These are phyloP conservation scores for Troides aeacus DNA, from an alignment of 2,888 invertebrate genomes.

Conservation along the genomic window DNA sequence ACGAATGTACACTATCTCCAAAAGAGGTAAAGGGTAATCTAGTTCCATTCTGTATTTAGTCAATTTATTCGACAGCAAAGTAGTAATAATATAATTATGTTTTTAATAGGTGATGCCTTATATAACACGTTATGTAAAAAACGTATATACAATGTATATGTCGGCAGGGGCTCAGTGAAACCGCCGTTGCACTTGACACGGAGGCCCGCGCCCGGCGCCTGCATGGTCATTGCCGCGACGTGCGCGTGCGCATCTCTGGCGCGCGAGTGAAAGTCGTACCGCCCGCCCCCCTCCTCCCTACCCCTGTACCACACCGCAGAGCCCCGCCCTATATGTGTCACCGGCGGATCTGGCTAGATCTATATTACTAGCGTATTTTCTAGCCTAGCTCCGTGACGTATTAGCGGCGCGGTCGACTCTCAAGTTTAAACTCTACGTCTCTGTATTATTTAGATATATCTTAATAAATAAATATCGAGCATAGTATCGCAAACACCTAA, in stretches of 20 bases:
- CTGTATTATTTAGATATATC: not conserved
- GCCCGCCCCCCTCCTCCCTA: slow-evolving; percentile 30
- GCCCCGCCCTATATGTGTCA: slow-evolving; percentile 40
- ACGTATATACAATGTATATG: not conserved
- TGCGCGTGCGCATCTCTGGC: slow-evolving; percentile 46
- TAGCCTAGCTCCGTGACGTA: slow-evolving; percentile 24
- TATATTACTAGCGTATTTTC: slow-evolving; percentile 30
- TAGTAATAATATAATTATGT: too few relatives aligned
- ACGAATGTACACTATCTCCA: too few relatives aligned
- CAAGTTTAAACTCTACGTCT: slow-evolving; percentile 1
- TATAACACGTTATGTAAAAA: too few relatives aligned
- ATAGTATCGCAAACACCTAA: too few relatives aligned
- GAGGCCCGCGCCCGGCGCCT: slow-evolving; percentile 37
- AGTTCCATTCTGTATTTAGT: too few relatives aligned
- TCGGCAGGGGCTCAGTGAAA: slow-evolving; percentile 33
- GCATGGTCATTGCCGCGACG: slow-evolving; percentile 65
- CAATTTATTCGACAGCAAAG: too few relatives aligned
- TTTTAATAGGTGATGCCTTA: too few relatives aligned
- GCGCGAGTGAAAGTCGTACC: slow-evolving; percentile 65
- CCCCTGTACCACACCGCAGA: slow-evolving; percentile 30
- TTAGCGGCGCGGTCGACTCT: not conserved
- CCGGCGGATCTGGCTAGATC: slow-evolving; percentile 30
- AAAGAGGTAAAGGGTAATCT: too few relatives aligned
- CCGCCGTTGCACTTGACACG: slow-evolving; percentile 61
- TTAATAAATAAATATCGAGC: not conserved